These are phyloP conservation scores for Myotis planiceps DNA, from an alignment of 2,797 vertebrate species.

Conservation along the genomic window DNA sequence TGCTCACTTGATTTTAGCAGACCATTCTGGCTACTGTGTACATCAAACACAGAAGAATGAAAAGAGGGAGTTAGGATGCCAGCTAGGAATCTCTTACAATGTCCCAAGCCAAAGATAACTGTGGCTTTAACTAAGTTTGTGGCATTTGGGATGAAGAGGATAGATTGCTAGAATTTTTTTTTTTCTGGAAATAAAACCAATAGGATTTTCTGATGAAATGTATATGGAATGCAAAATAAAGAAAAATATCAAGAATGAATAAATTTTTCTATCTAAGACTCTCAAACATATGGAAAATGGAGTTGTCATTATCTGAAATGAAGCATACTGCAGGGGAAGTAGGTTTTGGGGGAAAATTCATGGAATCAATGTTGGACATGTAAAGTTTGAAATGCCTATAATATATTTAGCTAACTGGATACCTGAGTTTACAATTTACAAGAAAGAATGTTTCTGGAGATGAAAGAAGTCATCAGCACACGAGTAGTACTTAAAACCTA, in stretches of 20 bases:
- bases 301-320: neutral
- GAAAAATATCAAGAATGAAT: neutral
- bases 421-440: neutral
- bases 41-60: neutral
- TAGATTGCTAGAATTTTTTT: neutral
- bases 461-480: neutral
- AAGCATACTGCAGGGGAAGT: neutral
- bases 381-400: neutral
- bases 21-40: neutral
- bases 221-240: neutral
- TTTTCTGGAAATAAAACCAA: neutral
- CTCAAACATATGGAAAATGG: neutral
- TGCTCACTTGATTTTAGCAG: neutral
- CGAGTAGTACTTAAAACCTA: neutral
- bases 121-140: neutral
- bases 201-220: neutral
- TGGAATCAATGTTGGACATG: neutral
- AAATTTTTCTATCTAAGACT: neutral
- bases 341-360: neutral
- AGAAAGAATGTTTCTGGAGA: neutral
- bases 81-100: too few species aligned
- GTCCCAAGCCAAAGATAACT: neutral
- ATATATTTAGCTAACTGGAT: neutral
- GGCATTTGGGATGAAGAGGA: neutral
- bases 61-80: neutral